These are phyloP conservation scores for Cataglyphis cursor DNA, from an alignment of 2,888 invertebrate genomes.

Conservation along the genomic window DNA sequence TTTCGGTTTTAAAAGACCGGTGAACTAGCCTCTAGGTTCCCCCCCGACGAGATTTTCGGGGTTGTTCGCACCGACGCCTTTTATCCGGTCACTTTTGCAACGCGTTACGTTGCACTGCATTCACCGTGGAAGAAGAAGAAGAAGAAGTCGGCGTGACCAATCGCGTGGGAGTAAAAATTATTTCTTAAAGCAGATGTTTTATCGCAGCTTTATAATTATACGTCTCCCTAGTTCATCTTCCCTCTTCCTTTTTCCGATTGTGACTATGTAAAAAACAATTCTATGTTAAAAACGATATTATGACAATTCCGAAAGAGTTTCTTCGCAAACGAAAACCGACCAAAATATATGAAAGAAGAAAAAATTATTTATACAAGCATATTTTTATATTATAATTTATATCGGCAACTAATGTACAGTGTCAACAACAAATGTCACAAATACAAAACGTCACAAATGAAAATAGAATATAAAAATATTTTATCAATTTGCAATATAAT, in stretches of 20 bases:
- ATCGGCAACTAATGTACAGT: neutral
- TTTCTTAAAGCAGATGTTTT: neutral
- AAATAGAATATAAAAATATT: neutral
- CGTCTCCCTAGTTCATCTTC: neutral
- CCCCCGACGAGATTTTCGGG: neutral
- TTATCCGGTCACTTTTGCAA: conserved; percentile 29
- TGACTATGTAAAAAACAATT: neutral
- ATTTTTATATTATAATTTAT: neutral
- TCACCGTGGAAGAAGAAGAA: neutral
- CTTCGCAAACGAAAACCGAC: neutral
- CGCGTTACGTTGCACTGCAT: neutral
- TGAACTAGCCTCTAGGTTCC: neutral
- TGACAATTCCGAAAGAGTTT: neutral
- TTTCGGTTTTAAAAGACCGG: conserved; percentile 23
- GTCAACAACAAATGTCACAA: neutral
- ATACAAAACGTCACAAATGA: neutral
- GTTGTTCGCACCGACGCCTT: conserved; percentile 28
- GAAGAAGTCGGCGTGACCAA: conserved; percentile 13
- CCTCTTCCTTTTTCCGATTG: neutral
- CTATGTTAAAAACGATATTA: neutral
- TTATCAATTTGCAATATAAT: neutral
- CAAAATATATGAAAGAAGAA: neutral
- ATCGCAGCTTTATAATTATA: neutral
- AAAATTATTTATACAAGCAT: neutral
- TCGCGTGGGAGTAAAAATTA: conserved; percentile 14